These are phyloP conservation scores for Hassar affinis DNA, from an alignment of 2,113 vertebrate genomes.

Conservation along the genomic window DNA sequence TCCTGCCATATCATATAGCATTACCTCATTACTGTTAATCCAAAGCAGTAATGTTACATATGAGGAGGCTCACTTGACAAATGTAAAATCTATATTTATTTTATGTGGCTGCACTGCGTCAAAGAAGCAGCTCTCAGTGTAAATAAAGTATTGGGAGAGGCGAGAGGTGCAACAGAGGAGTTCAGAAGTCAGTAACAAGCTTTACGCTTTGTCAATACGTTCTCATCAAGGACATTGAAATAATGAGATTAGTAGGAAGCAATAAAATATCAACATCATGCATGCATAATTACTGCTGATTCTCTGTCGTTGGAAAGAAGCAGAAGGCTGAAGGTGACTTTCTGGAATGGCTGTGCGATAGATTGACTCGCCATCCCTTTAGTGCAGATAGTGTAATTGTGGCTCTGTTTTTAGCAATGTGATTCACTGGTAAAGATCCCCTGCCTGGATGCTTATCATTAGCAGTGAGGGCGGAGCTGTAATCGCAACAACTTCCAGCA, in stretches of 20 bases:
- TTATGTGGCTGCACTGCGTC: slow-evolving; percentile 33
- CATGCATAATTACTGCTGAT: slow-evolving; percentile 53
- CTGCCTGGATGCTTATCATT: slow-evolving; percentile 25
- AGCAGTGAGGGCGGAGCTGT: background rate
- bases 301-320: slow-evolving; percentile 36
- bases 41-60: slow-evolving; percentile 16
- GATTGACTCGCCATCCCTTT: slow-evolving; percentile 12
- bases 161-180: background rate
- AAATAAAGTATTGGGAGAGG: slow-evolving; percentile 23
- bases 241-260: slow-evolving; percentile 57
- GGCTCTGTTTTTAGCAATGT: slow-evolving; percentile 31
- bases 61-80: slow-evolving; percentile 33
- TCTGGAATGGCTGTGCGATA: slow-evolving; percentile 20
- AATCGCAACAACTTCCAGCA: background rate
- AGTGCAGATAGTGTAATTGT: slow-evolving; percentile 32
- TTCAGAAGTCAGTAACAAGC: slow-evolving; percentile 50
- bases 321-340: slow-evolving; percentile 57
- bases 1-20: background rate
- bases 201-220: slow-evolving; percentile 56
- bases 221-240: slow-evolving; percentile 55
- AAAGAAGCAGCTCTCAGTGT: slow-evolving; percentile 29
- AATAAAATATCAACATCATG: slow-evolving; percentile 51
- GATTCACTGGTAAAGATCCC: slow-evolving; percentile 20
- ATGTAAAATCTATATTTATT: slow-evolving; percentile 36
- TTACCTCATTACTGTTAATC: slow-evolving; percentile 11